Evolutionary conservation across 2,797 vertebrate genomes (phyloP), one percentile per base, ranked within the genome.

Genomic region (Molothrus aeneus): DNA sequence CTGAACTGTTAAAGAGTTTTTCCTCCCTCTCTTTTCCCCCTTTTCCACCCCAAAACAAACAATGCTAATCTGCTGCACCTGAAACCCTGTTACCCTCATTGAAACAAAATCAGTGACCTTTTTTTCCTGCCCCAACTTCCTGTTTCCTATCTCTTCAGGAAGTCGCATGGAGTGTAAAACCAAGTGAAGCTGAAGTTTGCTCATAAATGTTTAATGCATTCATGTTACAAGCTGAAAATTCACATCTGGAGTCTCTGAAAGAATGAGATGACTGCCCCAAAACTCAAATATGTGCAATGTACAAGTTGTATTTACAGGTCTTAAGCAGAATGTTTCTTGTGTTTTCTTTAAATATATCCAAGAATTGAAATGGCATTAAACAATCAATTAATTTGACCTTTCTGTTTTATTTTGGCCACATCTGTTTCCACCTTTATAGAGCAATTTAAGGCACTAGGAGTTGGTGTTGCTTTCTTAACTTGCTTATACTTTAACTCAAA

Each of bases 401-500:
- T 42, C 24, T 40, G 9, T 81, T 91, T 79, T 32, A 71, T 75
- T 88, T 45, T 16, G 61, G 34, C 19, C 42, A 16, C 4, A 2
- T 78, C 24, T 50, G 11, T 47, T 90, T n/a, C 25, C 17, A 11
- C 6, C 3, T 66, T 85, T 34, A 14, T 15, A 77, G 78, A 81
- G 16, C 17, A 59, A 21, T 70, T 73, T 36, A 42, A 77, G 36
- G 11, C 13, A 3, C 59, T 84, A 25, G 34, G 43, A 72, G 28
- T 11, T 50, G 18, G 2, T 78, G 17, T 50, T 73, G 14, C 15
- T 50, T 80, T 78, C 38, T 56, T 65, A 56, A 47, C 12, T 60
- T 60, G 1, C 0, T 0, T 18, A 3, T 47, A 2, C 45, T 71
- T 86, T 60, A 34, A 54, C 40, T 85, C 4, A 2, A 0, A 50